These are phyloP conservation scores for Sinentomon sp. DNA, from an alignment of 2,888 invertebrate species.

Conservation along the genomic window DNA sequence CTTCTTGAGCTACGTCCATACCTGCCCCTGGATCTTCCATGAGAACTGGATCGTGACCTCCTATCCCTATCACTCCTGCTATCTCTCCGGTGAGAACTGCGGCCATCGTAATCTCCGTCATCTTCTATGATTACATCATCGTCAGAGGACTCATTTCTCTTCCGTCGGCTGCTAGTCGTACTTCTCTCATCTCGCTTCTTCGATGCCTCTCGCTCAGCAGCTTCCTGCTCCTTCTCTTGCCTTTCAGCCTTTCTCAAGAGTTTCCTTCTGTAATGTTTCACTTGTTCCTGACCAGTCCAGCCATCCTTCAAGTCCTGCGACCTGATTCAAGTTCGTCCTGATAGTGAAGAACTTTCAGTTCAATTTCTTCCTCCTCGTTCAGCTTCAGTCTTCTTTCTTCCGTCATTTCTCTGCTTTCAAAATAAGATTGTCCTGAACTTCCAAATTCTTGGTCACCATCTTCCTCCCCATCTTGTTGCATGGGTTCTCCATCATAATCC, in stretches of 20 bases:
- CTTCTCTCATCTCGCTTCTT: too few species aligned
- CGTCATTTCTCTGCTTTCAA: constrained; percentile 23
- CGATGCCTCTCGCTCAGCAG: too few species aligned
- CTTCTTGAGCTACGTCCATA: too few species aligned
- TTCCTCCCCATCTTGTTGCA: constrained; percentile 14
- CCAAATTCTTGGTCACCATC: constrained; percentile 11
- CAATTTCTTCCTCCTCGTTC: constrained; percentile 73
- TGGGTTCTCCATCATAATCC: constrained; percentile 17
- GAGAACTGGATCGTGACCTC: too few species aligned
- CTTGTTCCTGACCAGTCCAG: constrained; percentile 50
- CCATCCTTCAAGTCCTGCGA: constrained; percentile 37
- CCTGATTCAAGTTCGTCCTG: constrained; percentile 86
- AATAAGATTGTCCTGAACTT: constrained; percentile 1
- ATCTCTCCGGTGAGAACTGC: too few species aligned
- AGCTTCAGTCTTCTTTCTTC: constrained; percentile 43
- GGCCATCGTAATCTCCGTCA: too few species aligned
- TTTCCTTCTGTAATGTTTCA: constrained; percentile 68
- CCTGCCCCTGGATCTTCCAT: too few species aligned
- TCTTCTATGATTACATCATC: too few species aligned
- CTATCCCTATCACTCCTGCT: too few species aligned
- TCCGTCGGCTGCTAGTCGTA: too few species aligned
- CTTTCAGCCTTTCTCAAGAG: constrained; percentile 65
- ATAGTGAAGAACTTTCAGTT: constrained; percentile 79
- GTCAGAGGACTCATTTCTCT: too few species aligned
- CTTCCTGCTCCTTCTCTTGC: too few species aligned